Evolutionary conservation across 2,888 invertebrate genomes (phyloP), one percentile per base, ranked within the genome.

Genomic region (Cantharis rustica): DNA sequence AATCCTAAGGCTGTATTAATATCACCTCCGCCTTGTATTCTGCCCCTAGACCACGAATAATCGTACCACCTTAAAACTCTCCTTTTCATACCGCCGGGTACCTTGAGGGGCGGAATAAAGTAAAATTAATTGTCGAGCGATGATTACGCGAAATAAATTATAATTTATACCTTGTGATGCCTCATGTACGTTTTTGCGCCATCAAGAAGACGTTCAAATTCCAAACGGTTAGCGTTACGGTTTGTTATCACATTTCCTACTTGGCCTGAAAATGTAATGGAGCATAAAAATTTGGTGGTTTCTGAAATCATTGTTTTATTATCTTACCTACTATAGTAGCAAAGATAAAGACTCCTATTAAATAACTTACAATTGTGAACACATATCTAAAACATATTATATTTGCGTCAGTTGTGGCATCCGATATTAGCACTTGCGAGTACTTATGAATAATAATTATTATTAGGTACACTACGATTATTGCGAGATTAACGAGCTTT

Each of bases 241-340:
- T 98, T 98, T 71, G 97, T 98, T 89, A 98, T 98, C 85, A 98
- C 98, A 89, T 98, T 98, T 81, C 98, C 98, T 72, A 98, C 98
- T 92, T 98, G 98, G 72, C 98, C 93, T 93, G 85, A 26, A 87
- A 86, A 73, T 77, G 61, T 69, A 71, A 61, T 61, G 16, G 31
- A 16, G 63, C 26, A 68, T 71, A 71, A 79, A 75, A 79, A 79
- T 27, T 16, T 16, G 13, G 64, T 68, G 27, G 16, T 68, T 68
- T 15, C 16, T 13, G 16, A 10, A 61, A 61, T 26, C 17, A 62
- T 15, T 26, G 20, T 16, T 69, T 72, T 47, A 23, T 26, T 47
- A 23, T 89, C 92, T 91, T 88, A 92, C 93, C 98, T 79, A 98
- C 98, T 86, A 98, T 98, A 72, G 98, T 98, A 75, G 98, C 98